phyloP scores from a whole-genome alignment of 2,888 invertebrate species.

The Minunthozetes semirufus region DNA sequence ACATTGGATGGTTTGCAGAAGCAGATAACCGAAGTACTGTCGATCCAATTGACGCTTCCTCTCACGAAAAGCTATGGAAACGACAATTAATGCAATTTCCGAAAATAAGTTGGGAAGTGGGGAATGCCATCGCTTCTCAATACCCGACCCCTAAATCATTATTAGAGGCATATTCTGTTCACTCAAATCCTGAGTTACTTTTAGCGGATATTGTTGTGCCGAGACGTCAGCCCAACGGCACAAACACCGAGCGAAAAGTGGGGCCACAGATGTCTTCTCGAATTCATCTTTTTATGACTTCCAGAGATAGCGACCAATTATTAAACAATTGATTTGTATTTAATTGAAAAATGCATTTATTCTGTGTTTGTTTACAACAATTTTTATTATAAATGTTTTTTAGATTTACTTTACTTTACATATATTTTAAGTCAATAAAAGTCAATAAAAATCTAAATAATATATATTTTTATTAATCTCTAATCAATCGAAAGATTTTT shows the following conservation, averaged over 20 bases:
- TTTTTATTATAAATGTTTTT: not conserved
- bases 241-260: not conserved
- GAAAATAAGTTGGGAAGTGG: conserved; percentile 13
- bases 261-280: not conserved
- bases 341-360: not conserved
- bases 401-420: not conserved
- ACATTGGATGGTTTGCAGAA: conserved; percentile 17
- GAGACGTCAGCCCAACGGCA: conserved; percentile 16
- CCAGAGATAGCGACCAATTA: not conserved
- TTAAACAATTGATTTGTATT: not conserved
- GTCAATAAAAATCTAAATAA: too few relatives aligned
- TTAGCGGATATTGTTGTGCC: not conserved
- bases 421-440: too few relatives aligned
- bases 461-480: too few relatives aligned
- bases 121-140: conserved; percentile 15
- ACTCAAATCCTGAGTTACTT: not conserved
- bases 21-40: not conserved
- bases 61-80: conserved; percentile 20
- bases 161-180: not conserved
- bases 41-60: not conserved
- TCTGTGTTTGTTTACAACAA: not conserved
- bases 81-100: conserved; percentile 33
- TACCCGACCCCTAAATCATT: conserved; percentile 22
- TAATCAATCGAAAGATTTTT: too few relatives aligned
- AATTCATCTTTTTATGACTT: conserved; percentile 13